Evolutionary conservation across 2,888 invertebrate species (phyloP).

Genomic region (Amblyjoppa proteus): DNA sequence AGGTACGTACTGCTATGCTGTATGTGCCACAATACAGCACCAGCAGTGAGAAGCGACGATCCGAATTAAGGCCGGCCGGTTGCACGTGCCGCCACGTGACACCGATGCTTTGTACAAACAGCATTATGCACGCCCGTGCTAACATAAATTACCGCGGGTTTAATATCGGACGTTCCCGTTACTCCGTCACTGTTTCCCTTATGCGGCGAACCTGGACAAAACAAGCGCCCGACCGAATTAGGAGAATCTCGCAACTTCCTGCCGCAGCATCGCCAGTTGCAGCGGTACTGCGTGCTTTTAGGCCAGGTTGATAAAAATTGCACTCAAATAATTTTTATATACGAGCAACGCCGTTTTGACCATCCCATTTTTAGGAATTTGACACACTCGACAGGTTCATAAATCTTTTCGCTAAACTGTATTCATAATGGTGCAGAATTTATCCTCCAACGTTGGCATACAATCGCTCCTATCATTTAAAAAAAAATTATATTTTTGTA

Average conservation of each 20-base stretch:
- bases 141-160: slow-evolving; percentile 84
- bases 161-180: slow-evolving; percentile 81
- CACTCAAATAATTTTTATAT: no score
- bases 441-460: no score
- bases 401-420: no score
- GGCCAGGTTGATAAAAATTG: no score
- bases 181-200: slow-evolving; percentile 67
- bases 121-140: slow-evolving; percentile 84
- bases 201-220: slow-evolving; percentile 76
- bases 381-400: no score
- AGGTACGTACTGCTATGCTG: slow-evolving; percentile 1
- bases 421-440: no score
- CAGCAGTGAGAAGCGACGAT: slow-evolving; percentile 71
- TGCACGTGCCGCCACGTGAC: slow-evolving; percentile 84
- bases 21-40: slow-evolving; percentile 56
- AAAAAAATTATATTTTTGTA: no score
- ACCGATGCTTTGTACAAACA: slow-evolving; percentile 82
- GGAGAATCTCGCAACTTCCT: background rate
- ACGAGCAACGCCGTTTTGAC: no score
- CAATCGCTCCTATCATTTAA: no score
- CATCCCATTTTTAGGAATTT: no score
- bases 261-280: no score
- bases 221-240: slow-evolving; percentile 61
- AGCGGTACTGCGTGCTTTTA: no score
- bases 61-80: slow-evolving; percentile 76